Evolutionary conservation across 2,888 invertebrate genomes (phyloP).

Genomic region (Tenthredo livida): DNA sequence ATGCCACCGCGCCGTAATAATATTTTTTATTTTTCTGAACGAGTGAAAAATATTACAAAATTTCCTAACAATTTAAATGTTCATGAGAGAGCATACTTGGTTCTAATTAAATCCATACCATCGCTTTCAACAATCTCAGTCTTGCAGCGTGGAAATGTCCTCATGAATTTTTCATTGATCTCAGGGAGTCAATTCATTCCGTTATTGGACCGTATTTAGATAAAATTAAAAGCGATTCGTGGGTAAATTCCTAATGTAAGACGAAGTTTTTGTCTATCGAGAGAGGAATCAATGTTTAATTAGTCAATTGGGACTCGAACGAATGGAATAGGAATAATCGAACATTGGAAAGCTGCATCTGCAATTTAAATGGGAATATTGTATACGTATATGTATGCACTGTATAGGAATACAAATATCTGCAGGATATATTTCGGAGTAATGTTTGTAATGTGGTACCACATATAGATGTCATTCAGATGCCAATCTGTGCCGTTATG

Average conservation of each 20-base stretch:
- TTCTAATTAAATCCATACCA: not conserved
- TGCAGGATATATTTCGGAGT: not conserved
- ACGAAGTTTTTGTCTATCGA: not conserved
- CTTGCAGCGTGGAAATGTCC: not conserved
- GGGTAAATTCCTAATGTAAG: not conserved
- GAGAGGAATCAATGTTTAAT: not conserved
- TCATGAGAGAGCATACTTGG: not conserved
- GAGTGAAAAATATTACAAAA: not conserved
- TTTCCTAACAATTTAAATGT: not conserved
- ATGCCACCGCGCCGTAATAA: not conserved
- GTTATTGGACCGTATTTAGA: not conserved
- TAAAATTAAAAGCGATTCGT: not conserved
- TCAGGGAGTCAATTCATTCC: not conserved
- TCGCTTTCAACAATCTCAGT: not conserved
- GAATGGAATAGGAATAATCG: not conserved
- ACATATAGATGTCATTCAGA: not conserved
- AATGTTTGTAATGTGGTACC: not conserved
- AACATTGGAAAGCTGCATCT: not conserved
- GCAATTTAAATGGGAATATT: not conserved
- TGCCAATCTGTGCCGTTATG: constrained; percentile 31
- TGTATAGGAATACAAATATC: not conserved
- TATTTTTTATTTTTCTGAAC: not conserved
- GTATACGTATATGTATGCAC: not conserved
- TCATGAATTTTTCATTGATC: not conserved
- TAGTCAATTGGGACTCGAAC: not conserved